These are phyloP conservation scores for Tetranychus truncatus DNA, from an alignment of 2,888 invertebrate species.

Conservation along the genomic window DNA sequence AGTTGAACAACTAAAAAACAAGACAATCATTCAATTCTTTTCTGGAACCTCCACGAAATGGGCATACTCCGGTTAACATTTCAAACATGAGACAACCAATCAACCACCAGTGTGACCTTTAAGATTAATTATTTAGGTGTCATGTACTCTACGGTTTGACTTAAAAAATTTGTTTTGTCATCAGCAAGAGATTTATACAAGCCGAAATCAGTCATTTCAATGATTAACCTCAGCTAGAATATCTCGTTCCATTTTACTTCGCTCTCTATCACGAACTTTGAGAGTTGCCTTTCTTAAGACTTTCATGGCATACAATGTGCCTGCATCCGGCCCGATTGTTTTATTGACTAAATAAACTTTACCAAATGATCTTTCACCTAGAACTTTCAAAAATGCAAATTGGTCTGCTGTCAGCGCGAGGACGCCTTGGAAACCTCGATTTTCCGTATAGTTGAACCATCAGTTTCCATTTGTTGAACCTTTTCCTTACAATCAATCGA, in stretches of 20 bases:
- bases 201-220: constrained; percentile 95
- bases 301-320: constrained; percentile 32
- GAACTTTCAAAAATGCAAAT: constrained; percentile 88
- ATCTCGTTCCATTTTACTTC: constrained; percentile 51
- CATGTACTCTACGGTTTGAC: constrained; percentile 89
- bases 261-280: too few relatives aligned
- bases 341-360: constrained; percentile 95
- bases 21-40: constrained; percentile 43
- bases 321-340: constrained; percentile 37
- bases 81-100: constrained; percentile 50
- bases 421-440: too few relatives aligned
- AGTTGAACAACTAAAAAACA: too few relatives aligned
- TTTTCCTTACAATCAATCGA: too few relatives aligned
- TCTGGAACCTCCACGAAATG: constrained; percentile 84
- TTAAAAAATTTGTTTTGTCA: constrained; percentile 88
- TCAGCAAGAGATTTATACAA: constrained; percentile 80
- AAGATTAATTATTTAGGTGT: constrained; percentile 92
- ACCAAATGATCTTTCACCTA: constrained; percentile 90
- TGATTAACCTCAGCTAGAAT: constrained; percentile 95
- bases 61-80: constrained; percentile 82
- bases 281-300: too few relatives aligned
- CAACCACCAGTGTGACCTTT: constrained; percentile 60
- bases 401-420: too few relatives aligned
- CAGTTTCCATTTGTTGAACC: too few relatives aligned
- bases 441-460: constrained; percentile 36